Percentiles rank a stretch among this genome's conserved stretches.
Conservation (phyloP, 35 echinoderm and acorn worm genomes). For the Heliocidaris tuberculata region DNA sequence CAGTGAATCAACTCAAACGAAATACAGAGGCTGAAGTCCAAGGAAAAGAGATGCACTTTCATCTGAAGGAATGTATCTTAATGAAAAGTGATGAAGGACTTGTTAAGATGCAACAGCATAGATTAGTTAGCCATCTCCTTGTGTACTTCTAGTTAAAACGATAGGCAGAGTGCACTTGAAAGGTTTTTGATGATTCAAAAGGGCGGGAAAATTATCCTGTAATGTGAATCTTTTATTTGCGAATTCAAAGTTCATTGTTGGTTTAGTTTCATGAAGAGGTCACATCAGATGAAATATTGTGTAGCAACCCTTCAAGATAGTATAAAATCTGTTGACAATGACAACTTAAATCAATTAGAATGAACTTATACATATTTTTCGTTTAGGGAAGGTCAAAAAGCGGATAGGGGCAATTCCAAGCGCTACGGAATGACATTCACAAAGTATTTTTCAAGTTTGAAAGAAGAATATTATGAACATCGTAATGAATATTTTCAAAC, state of each 20-base stretch:
- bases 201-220: neutral
- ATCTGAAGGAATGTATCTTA: neutral
- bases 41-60: neutral
- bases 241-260: neutral
- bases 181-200: neutral
- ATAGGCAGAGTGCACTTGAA: neutral
- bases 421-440: too few species aligned
- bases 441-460: too few species aligned
- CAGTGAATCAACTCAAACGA: neutral
- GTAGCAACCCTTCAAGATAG: neutral
- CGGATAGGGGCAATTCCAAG: too few species aligned
- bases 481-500: too few species aligned
- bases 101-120: neutral
- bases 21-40: neutral
- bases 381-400: too few species aligned
- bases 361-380: neutral
- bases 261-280: neutral
- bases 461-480: too few species aligned
- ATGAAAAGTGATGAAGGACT: neutral
- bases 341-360: neutral
- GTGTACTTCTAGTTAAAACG: neutral
- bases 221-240: neutral
- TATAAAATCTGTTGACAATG: neutral
- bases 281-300: neutral
- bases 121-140: neutral